Base-by-base conservation (phyloP, 2,888 invertebrate genomes). In the Ormia ochracea region DNA sequence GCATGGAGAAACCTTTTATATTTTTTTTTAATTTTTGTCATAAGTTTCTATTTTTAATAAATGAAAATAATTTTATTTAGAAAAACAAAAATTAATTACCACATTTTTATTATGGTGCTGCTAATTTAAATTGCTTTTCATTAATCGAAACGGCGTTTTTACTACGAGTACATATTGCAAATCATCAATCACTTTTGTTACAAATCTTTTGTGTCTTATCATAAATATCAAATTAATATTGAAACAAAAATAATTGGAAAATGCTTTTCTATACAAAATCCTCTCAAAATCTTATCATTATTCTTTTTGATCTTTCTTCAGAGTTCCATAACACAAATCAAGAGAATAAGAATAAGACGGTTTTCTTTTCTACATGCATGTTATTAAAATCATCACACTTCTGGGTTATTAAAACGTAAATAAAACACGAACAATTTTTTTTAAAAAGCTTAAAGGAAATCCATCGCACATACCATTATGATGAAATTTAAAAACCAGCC, bases 271-370 rank as follows among this genome's bases (percentile, higher is more conserved):
- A 36, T 26, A 26, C 10, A 23, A 43, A 36, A 65, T 4, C 45
- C 19, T 31, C 21, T 43, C 12, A 48, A 31, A 52, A 38, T 38
- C 38, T 52, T 65, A 65, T 65, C 65, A 38, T n/a, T 65, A 63
- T 63, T 26, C 48, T 12, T 50, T 50, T 63, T 63, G 38, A 52
- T 65, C 65, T 50, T 26, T 65, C 50, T 4, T 1, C 2, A 38
- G n/a, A 43, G 12, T 17, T 38, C 19, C 52, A 28, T 45, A 19
- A 0, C 19, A 45, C 9, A 19, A 43, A 31, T n/a, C 17, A 61
- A 2, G 19, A 28, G 5, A 17, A 48, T 19, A 12, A 52, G 9
- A 52, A 52, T 41, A 38, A n/a, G 14, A 52, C 17, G 17, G 12
- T 36, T 28, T 38, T 38, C 14, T 38, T 21, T 28, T 7, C n/a